phyloP scores from a whole-genome alignment of 2,888 invertebrate species.

The Podabrus alpinus region DNA sequence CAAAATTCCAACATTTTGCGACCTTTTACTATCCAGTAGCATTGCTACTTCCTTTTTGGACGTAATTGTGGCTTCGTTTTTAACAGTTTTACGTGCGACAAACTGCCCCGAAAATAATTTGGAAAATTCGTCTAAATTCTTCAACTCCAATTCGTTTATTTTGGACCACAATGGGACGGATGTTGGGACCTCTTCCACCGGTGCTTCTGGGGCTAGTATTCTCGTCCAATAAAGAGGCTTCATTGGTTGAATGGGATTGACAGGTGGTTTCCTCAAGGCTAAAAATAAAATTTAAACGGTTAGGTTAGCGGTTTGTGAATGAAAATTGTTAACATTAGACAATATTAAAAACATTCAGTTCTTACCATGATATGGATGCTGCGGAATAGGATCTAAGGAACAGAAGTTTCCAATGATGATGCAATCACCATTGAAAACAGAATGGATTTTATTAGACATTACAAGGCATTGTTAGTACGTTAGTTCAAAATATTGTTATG shows the following conservation, averaged over 20 bases:
- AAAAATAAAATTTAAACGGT: constrained; percentile 41
- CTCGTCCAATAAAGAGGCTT: constrained; percentile 96
- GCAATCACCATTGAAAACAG: neutral
- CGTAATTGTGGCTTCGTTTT: constrained; percentile 71
- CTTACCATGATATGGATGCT: neutral
- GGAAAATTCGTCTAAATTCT: constrained; percentile 84
- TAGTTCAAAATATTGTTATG: neutral
- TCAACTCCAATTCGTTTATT: constrained; percentile 81
- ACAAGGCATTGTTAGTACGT: neutral
- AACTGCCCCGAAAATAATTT: constrained; percentile 88
- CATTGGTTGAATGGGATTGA: constrained; percentile 88
- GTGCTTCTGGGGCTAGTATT: constrained; percentile 65
- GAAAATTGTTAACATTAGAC: neutral
- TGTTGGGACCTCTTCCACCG: constrained; percentile 38
- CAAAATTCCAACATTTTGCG: constrained; percentile 92
- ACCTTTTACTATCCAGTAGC: constrained; percentile 88
- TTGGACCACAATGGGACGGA: constrained; percentile 65
- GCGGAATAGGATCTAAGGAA: neutral
- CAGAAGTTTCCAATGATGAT: no score
- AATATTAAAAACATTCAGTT: neutral
- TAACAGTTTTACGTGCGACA: constrained; percentile 68
- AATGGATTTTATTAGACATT: neutral
- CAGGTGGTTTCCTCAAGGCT: constrained; percentile 80
- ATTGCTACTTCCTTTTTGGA: constrained; percentile 80
- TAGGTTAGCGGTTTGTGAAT: neutral